Percentiles rank a stretch among this genome's conserved stretches.
These are phyloP conservation scores for Chalcis sispes DNA, from an alignment of 2,888 invertebrate species.

Conservation along the genomic window DNA sequence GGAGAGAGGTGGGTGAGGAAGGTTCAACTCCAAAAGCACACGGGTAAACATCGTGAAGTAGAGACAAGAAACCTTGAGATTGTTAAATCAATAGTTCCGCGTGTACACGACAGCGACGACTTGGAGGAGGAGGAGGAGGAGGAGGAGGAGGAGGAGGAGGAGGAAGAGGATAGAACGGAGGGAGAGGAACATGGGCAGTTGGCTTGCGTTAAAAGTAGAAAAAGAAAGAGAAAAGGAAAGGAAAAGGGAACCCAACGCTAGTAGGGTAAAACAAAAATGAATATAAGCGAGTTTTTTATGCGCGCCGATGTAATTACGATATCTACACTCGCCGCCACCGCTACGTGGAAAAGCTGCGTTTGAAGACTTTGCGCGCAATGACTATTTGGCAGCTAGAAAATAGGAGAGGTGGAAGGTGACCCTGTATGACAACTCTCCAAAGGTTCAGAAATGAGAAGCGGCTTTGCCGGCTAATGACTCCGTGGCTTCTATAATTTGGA, in stretches of 20 bases:
- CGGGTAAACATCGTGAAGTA: too few relatives aligned
- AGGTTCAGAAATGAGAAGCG: too few relatives aligned
- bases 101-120: not conserved
- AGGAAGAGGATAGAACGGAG: not conserved
- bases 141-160: not conserved
- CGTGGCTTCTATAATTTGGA: conserved; percentile 75
- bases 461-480: conserved; percentile 70
- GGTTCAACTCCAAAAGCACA: too few relatives aligned
- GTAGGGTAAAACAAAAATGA: not conserved
- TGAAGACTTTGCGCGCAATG: too few relatives aligned
- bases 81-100: conserved; percentile 53
- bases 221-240: conserved; percentile 1
- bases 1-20: not conserved
- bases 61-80: conserved; percentile 39
- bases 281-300: too few relatives aligned
- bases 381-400: too few relatives aligned
- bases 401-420: too few relatives aligned
- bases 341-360: too few relatives aligned
- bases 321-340: too few relatives aligned
- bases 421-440: too few relatives aligned
- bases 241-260: not conserved
- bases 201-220: not conserved
- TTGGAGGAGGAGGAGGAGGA: not conserved
- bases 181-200: not conserved
- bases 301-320: too few relatives aligned